Evolutionary conservation across 2,888 invertebrate species (phyloP).

Genomic region (Steinernema hermaphroditum): DNA sequence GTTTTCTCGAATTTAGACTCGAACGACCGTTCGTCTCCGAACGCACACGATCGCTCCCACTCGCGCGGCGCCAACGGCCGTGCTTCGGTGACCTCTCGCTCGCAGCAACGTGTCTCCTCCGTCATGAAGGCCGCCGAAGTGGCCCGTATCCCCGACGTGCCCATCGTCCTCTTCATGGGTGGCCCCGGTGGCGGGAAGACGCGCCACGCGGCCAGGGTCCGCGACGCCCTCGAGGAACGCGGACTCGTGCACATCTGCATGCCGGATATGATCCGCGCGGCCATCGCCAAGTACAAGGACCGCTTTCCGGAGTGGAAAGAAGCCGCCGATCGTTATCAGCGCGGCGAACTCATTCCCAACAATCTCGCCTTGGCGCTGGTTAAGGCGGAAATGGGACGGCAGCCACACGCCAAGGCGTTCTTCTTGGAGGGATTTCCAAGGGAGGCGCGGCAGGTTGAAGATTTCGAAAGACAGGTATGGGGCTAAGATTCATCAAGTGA

Average conservation of each 20-base stretch:
- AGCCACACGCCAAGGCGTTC: conserved; percentile 57
- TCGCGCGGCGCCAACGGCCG: not conserved
- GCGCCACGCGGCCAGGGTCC: conserved; percentile 58
- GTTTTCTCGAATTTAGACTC: no score
- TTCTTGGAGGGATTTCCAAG: conserved; percentile 66
- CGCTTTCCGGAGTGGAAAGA: conserved; percentile 64
- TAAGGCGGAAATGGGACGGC: conserved; percentile 65
- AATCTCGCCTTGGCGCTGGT: conserved; percentile 62
- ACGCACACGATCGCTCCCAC: not conserved
- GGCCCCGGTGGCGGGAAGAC: conserved; percentile 66
- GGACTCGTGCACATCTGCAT: conserved; percentile 66
- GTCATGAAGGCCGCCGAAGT: conserved; percentile 62
- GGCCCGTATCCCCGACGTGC: conserved; percentile 62
- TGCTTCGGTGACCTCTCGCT: not conserved
- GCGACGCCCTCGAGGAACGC: conserved; percentile 44
- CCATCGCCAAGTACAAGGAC: conserved; percentile 63
- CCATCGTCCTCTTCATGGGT: conserved; percentile 65
- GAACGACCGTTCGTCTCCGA: not conserved
- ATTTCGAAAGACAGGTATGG: conserved; percentile 64
- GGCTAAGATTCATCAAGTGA: not conserved
- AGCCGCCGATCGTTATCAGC: conserved; percentile 59
- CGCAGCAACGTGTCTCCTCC: conserved; percentile 50
- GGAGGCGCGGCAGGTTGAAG: conserved; percentile 65
- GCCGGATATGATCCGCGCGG: conserved; percentile 61
- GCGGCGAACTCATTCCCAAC: conserved; percentile 65